phyloP scores from a whole-genome alignment of 2,113 vertebrate species.

The Cyanoramphus novaezelandiae region DNA sequence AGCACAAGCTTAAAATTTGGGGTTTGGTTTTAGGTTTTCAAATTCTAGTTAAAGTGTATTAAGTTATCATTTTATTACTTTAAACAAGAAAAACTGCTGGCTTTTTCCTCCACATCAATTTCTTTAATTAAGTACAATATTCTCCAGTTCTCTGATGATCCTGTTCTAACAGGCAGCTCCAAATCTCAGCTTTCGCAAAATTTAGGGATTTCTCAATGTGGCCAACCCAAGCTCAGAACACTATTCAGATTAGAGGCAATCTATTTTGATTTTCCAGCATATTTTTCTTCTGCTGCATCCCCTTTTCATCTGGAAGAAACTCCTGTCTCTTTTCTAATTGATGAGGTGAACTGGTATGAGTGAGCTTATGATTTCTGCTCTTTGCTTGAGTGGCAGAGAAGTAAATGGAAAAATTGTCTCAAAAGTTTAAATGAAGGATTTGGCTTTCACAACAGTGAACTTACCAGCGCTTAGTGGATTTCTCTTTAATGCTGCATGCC shows the following conservation, averaged over 20 bases:
- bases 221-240: not conserved
- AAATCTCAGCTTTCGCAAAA: not conserved
- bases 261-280: slow-evolving; percentile 24
- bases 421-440: slow-evolving; percentile 43
- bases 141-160: not conserved
- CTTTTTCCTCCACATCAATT: not conserved
- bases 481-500: not conserved
- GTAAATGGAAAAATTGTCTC: slow-evolving; percentile 48
- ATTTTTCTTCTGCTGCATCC: slow-evolving; percentile 35
- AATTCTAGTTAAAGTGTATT: not conserved
- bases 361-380: slow-evolving; percentile 42
- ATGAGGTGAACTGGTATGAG: slow-evolving; percentile 45
- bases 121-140: slow-evolving; percentile 15
- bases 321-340: slow-evolving; percentile 31
- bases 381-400: slow-evolving; percentile 50
- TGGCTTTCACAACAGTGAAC: slow-evolving; percentile 6
- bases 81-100: not conserved
- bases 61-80: not conserved
- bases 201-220: not conserved
- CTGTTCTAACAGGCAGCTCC: not conserved
- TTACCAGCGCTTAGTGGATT: not conserved
- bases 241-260: not conserved
- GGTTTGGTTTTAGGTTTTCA: not conserved
- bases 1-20: not conserved
- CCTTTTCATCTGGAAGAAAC: slow-evolving; percentile 41